Base-by-base conservation (phyloP, 1,140 invertebrate genomes). In the Ceratitis capitata region DNA sequence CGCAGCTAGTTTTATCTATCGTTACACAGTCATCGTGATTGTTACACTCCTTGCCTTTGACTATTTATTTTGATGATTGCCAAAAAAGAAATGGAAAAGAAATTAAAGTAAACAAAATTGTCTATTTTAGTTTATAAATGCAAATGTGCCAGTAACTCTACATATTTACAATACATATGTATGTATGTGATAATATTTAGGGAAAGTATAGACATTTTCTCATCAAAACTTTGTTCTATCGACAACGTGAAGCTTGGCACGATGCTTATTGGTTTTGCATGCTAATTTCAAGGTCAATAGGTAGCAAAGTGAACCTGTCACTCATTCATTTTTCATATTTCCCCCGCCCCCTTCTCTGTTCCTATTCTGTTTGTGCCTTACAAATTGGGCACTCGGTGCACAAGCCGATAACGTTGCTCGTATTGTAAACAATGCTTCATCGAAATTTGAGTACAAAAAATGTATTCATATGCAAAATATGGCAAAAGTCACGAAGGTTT, bases 1-100 rank as follows among this genome's bases (percentile, higher is more conserved):
- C 93, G 85, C 95, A 95, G 26, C 94, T 95, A 29, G 94, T 94
- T 83, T 94, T 93, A 88, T 93, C 93, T 86, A 95, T 94, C 14
- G 93, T 94, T 7, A 92, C 92, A 87, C 95, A 95, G 19, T 95
- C 94, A 6, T 93, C 91, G 84, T 95, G 93, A 29, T 92, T 91
- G 51, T 88, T 92, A 88, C 95, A 95, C 42, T 94, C 93, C 6
- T 94, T 93, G 39, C 94, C 94, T 93, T 92, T 92, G 5, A 92
- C 92, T 90, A 35, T 69, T 35, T 35, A 35, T 69, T 69, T 69
- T 32, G 32, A 64, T 32, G 61, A 7, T 35, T 14, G 14, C 4
- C 16, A 5, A 19, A 64, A 64, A 64, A 14, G 10, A 32, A 32
- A 35, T 5, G 35, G 12, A 69, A 6, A 56, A 39, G 16, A 69